These are phyloP conservation scores for Apodemia duryi DNA, from an alignment of 2,888 invertebrate genomes.

Conservation along the genomic window DNA sequence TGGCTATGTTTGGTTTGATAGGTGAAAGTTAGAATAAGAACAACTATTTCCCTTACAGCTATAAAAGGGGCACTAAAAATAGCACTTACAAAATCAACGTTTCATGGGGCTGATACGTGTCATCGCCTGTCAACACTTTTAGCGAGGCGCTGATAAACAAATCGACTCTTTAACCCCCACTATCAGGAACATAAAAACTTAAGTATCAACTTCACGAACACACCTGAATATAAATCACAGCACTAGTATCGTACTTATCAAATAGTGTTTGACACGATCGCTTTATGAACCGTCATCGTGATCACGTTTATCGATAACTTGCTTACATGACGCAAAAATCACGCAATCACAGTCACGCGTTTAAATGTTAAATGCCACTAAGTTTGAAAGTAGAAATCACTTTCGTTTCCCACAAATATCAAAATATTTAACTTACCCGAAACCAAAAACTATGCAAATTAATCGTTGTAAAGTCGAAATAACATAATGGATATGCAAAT, in stretches of 20 bases:
- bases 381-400: constrained; percentile 33
- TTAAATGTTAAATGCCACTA: constrained; percentile 40
- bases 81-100: constrained; percentile 67
- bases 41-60: constrained; percentile 40
- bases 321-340: constrained; percentile 41
- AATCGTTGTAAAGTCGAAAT: constrained; percentile 33
- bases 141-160: constrained; percentile 58
- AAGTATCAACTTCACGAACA: constrained; percentile 35
- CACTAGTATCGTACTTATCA: constrained; percentile 62
- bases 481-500: constrained; percentile 44
- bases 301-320: constrained; percentile 38
- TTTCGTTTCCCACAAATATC: constrained; percentile 64
- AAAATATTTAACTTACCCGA: constrained; percentile 57
- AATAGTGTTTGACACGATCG: constrained; percentile 67
- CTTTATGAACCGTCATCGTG: constrained; percentile 43
- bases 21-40: neutral
- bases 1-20: neutral
- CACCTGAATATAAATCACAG: constrained; percentile 71
- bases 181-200: constrained; percentile 32
- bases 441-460: constrained; percentile 63
- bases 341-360: constrained; percentile 42
- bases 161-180: constrained; percentile 61
- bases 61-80: constrained; percentile 68
- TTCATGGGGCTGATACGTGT: constrained; percentile 53
- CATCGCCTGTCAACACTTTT: constrained; percentile 64